phyloP scores from a whole-genome alignment of 2,113 vertebrate genomes.

The Hiodon tergisus region DNA sequence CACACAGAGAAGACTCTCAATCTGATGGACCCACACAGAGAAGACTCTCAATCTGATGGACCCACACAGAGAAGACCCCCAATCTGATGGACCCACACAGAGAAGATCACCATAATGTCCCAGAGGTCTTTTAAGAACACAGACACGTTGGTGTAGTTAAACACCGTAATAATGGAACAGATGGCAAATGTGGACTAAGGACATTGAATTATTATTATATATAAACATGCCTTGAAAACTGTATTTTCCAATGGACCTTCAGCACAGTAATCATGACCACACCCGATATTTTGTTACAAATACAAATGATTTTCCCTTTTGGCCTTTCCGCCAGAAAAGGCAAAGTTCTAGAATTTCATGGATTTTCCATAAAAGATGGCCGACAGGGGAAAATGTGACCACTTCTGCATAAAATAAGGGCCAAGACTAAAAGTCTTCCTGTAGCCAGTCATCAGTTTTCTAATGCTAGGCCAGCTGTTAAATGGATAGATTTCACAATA shows the following conservation, averaged over 20 bases:
- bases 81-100: too few species aligned
- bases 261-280: slow-evolving; percentile 24
- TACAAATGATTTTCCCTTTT: background rate
- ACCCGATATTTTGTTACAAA: slow-evolving; percentile 17
- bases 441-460: background rate
- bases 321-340: slow-evolving; percentile 15
- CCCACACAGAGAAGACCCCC: too few species aligned
- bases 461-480: slow-evolving; percentile 6
- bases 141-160: too few species aligned
- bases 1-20: too few species aligned
- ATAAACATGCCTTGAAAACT: too few species aligned
- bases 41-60: too few species aligned
- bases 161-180: too few species aligned
- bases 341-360: slow-evolving; percentile 20
- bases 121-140: too few species aligned
- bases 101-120: too few species aligned
- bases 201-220: too few species aligned
- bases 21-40: too few species aligned
- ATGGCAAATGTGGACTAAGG: too few species aligned
- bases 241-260: slow-evolving; percentile 14
- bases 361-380: slow-evolving; percentile 8
- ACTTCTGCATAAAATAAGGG: background rate
- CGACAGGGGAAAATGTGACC: slow-evolving; percentile 13
- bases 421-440: background rate
- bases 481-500: background rate